Base-by-base conservation (phyloP, 2,113 vertebrate genomes). In the Phrynosoma blainvillii region DNA sequence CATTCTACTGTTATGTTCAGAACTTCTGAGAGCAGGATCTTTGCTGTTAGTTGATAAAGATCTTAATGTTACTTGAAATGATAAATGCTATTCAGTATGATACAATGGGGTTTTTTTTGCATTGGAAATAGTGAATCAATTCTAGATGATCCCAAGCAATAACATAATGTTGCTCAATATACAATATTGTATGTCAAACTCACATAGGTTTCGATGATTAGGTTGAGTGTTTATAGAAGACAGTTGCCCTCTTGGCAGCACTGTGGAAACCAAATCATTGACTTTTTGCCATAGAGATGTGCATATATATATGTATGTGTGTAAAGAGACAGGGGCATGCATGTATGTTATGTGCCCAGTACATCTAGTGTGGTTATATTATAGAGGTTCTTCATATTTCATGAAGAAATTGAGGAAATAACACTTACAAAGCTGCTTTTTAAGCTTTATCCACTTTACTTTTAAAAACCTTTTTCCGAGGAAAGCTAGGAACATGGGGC, bases 61-160 rank as follows among this genome's bases (percentile, higher is more conserved):
- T 91, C 94, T 93, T 88, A 2, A 82, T 94, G 56, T 76, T 92
- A 93, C 91, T 97, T 96, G 95, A 95, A 94, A 93, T 78, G 66
- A 89, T 78, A 92, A 93, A 90, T 77, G 30, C 84, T 87, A 1
- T 0, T 89, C 89, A 90, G 0, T 89, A 89, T n/a, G 86, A 5
- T 84, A 74, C 87, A 90, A 88, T 36, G 36, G 36, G 36, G 36
- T 20, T 79, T 86, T n/a, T 87, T 91, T 92, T 91, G n/a, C 80
- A 90, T 82, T 81, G 88, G 88, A 88, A 90, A 86, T 87, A 1
- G 79, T 76, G 90, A 88, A 84, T 94, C 88, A 94, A 32, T 3
- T n/a, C 89, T 93, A 66, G 90, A 79, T 65, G 86, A 94, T 93
- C 93, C 93, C 92, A 92, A 97, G 96, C 96, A 97, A 96, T 97